A percentile compares a stretch with the other conserved stretches of the same genome.
Evolutionary conservation across 2,113 vertebrate species (phyloP).

Genomic region (Coptodon bakossiorum): DNA sequence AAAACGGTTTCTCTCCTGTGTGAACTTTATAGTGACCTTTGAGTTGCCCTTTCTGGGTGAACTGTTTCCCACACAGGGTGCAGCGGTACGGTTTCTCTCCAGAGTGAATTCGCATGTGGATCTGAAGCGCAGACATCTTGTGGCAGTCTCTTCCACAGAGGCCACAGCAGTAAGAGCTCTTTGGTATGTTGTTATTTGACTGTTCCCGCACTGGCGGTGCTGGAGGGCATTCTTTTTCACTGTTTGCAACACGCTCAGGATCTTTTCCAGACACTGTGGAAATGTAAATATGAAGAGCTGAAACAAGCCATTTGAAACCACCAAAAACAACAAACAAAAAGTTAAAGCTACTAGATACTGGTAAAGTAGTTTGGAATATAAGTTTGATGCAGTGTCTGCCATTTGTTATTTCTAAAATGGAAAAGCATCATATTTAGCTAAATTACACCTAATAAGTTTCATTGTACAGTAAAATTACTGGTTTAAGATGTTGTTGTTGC

Average conservation of each 20-base stretch:
- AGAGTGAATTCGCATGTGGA: slow-evolving; percentile 65
- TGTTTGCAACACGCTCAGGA: background rate
- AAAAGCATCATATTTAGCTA: background rate
- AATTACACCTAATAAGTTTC: background rate
- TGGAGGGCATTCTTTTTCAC: background rate
- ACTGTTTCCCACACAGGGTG: slow-evolving; percentile 61
- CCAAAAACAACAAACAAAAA: background rate
- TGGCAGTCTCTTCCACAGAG: slow-evolving; percentile 67
- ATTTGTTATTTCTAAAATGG: background rate
- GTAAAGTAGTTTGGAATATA: background rate
- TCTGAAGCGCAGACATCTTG: slow-evolving; percentile 63
- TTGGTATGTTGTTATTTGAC: background rate
- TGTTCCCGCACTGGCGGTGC: background rate
- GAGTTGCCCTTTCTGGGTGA: slow-evolving; percentile 64
- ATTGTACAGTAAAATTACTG: background rate
- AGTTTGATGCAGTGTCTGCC: background rate
- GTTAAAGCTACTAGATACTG: background rate
- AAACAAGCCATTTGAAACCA: background rate
- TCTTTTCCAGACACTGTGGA: slow-evolving; percentile 11
- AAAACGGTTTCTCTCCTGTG: slow-evolving; percentile 58
- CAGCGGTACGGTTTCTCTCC: slow-evolving; percentile 64
- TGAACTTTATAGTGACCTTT: slow-evolving; percentile 66
- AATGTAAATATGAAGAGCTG: background rate
- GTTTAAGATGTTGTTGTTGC: background rate
- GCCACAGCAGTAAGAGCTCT: slow-evolving; percentile 60